Conservation (phyloP, 1,140 invertebrate species). For the Cyrtorhinus lividipennis region DNA sequence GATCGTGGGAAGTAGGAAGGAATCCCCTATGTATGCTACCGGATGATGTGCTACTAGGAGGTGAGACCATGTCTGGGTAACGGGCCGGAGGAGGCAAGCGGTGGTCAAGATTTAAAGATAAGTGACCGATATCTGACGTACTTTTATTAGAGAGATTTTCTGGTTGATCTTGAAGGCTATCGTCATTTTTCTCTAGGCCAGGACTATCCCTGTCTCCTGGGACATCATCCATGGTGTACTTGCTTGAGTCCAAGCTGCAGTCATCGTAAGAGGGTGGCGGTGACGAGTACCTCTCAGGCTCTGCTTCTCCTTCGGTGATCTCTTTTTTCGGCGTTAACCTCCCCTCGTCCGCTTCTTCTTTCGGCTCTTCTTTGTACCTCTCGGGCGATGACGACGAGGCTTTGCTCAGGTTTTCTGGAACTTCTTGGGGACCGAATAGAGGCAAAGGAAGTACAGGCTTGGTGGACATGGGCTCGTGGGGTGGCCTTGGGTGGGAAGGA, state of each 20-base stretch:
- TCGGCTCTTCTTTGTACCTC: constrained; percentile 35
- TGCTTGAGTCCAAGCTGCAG: constrained; percentile 60
- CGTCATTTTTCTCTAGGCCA: constrained; percentile 38
- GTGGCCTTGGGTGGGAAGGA: constrained; percentile 29
- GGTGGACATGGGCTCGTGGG: constrained; percentile 34
- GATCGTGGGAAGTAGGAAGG: constrained; percentile 32
- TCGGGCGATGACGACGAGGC: constrained; percentile 30
- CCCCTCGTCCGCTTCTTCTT: constrained; percentile 31
- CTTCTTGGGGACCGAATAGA: constrained; percentile 49
- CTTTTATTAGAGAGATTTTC: constrained; percentile 63
- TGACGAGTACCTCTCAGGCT: constrained; percentile 31
- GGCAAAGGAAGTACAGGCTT: constrained; percentile 41
- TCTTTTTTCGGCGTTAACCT: constrained; percentile 45
- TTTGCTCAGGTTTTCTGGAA: constrained; percentile 66
- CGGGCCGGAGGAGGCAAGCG: constrained; percentile 42
- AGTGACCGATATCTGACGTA: constrained; percentile 41
- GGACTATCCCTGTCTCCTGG: constrained; percentile 32
- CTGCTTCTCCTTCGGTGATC: constrained; percentile 38
- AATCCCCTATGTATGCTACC: constrained; percentile 34
- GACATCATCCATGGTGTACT: constrained; percentile 47
- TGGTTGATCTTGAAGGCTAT: constrained; percentile 55
- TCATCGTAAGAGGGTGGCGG: constrained; percentile 49
- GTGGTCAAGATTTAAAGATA: constrained; percentile 42
- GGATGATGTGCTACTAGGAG: constrained; percentile 50
- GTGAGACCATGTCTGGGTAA: constrained; percentile 42